Percentiles rank a stretch among this genome's conserved stretches.
phyloP scores from a whole-genome alignment of 1,140 invertebrate species.

The Aphaenogaster rudis region DNA sequence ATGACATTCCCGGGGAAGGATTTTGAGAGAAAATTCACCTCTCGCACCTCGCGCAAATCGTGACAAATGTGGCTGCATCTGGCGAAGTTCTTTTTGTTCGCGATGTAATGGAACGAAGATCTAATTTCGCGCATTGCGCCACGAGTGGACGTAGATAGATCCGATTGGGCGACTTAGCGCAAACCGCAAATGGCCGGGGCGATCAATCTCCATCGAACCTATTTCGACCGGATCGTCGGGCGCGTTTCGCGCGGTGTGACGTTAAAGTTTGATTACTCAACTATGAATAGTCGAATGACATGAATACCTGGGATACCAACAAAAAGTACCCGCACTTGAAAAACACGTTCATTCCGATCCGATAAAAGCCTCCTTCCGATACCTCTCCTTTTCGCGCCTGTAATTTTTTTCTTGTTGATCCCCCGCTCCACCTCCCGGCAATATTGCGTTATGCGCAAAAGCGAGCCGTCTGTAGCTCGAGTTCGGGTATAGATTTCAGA shows the following conservation, averaged over 20 bases:
- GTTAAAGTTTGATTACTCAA: slow-evolving; percentile 59
- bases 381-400: not conserved
- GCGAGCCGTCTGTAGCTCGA: slow-evolving; percentile 48
- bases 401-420: not conserved
- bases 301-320: slow-evolving; percentile 22
- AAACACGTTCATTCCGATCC: not conserved
- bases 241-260: slow-evolving; percentile 12
- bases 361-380: not conserved
- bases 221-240: slow-evolving; percentile 36
- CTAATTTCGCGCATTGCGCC: slow-evolving; percentile 55
- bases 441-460: slow-evolving; percentile 56
- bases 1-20: slow-evolving; percentile 23
- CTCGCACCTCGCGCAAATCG: slow-evolving; percentile 40
- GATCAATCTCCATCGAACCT: slow-evolving; percentile 61
- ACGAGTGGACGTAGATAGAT: slow-evolving; percentile 58
- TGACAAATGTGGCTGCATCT: slow-evolving; percentile 59
- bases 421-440: slow-evolving; percentile 11
- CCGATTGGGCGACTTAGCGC: slow-evolving; percentile 57
- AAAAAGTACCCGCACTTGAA: not conserved
- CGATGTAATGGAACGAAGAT: slow-evolving; percentile 58
- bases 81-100: slow-evolving; percentile 53
- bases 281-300: slow-evolving; percentile 43
- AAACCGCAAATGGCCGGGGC: slow-evolving; percentile 45
- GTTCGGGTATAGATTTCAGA: slow-evolving; percentile 57
- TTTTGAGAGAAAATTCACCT: slow-evolving; percentile 42